Conservation (phyloP, 2,797 vertebrate species). For the Melanotaenia parkinsoni region DNA sequence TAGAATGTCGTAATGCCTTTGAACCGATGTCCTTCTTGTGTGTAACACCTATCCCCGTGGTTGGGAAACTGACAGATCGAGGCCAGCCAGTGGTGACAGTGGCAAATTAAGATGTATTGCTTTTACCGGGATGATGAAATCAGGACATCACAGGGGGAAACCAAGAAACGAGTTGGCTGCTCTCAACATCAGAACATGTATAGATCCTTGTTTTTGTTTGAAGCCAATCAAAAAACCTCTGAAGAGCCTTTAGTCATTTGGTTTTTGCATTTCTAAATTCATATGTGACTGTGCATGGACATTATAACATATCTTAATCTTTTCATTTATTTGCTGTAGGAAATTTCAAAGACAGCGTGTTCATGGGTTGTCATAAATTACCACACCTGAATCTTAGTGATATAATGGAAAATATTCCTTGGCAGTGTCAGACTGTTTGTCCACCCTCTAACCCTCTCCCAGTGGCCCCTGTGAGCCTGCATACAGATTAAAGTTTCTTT, state of each 20-base stretch:
- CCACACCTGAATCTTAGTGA: constrained; percentile 59
- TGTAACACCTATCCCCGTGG: constrained; percentile 63
- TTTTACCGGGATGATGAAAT: constrained; percentile 75
- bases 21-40: constrained; percentile 69
- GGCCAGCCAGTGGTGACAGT: constrained; percentile 72
- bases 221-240: constrained; percentile 33
- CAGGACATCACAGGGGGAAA: constrained; percentile 69
- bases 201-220: constrained; percentile 35
- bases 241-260: not conserved
- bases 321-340: constrained; percentile 65
- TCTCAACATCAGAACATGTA: constrained; percentile 27
- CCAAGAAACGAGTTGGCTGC: constrained; percentile 35
- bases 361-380: constrained; percentile 80
- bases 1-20: constrained; percentile 58
- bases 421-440: constrained; percentile 68
- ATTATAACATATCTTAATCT: constrained; percentile 44
- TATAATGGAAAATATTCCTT: constrained; percentile 56
- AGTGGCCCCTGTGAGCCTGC: constrained; percentile 76
- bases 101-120: constrained; percentile 77
- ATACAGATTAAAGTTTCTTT: constrained; percentile 75
- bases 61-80: constrained; percentile 75
- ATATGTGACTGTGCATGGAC: constrained; percentile 10
- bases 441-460: constrained; percentile 54
- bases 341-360: constrained; percentile 56
- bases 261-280: constrained; percentile 30